Conservation (phyloP, 1,140 invertebrate genomes). For the Apis dorsata region DNA sequence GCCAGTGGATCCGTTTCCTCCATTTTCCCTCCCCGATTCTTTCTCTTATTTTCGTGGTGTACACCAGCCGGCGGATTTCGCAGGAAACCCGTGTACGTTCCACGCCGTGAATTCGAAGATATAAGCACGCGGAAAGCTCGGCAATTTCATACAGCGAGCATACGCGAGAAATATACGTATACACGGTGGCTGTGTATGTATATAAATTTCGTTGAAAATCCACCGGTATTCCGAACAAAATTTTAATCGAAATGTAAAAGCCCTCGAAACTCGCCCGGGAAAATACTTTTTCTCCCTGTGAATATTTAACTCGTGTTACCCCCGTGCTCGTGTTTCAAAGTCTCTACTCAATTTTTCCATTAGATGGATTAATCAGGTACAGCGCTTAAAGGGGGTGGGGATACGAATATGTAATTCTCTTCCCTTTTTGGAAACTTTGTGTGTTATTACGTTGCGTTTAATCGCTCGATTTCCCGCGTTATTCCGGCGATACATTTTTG, state of each 20-base stretch:
- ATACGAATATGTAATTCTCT: not conserved
- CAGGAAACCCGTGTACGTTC: conserved; percentile 1
- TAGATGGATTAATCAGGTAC: not conserved
- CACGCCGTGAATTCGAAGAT: conserved; percentile 11
- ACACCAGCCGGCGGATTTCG: conserved; percentile 16
- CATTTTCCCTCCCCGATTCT: not conserved
- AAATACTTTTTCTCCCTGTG: not conserved
- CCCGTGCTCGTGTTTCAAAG: not conserved
- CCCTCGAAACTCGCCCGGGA: not conserved
- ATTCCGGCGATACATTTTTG: too few relatives aligned
- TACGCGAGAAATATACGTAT: not conserved
- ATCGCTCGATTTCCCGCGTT: too few relatives aligned
- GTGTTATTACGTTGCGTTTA: too few relatives aligned
- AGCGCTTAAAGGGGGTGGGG: too few relatives aligned
- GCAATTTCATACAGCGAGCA: conserved; percentile 2
- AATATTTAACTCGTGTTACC: not conserved
- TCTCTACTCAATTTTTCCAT: not conserved
- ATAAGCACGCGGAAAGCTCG: conserved; percentile 8
- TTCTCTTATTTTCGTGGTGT: conserved; percentile 2
- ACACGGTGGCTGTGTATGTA: not conserved
- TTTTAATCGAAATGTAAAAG: conserved; percentile 3
- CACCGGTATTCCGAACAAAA: not conserved
- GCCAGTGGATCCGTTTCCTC: conserved; percentile 10
- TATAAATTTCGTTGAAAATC: conserved; percentile 17
- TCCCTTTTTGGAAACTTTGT: not conserved